Conservation (phyloP, 2,888 invertebrate species). For the Lepidocyrtoides sp. region DNA sequence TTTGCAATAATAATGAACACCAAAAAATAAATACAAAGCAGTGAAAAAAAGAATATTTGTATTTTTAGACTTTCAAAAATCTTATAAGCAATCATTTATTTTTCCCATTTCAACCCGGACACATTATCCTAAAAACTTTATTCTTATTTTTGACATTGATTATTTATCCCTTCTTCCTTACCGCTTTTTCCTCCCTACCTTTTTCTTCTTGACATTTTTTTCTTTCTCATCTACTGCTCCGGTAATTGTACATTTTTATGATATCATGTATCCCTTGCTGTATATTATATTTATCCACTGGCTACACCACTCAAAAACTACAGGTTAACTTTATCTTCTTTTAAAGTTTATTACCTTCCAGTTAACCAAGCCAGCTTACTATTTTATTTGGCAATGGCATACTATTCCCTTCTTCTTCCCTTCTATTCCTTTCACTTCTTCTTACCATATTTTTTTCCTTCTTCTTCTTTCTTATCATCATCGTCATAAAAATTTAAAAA, state of each 20-base stretch:
- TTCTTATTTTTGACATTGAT: constrained; percentile 26
- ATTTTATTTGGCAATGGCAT: not conserved
- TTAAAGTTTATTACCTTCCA: not conserved
- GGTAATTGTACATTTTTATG: too few species aligned
- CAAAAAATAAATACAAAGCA: not conserved
- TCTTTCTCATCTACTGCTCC: not conserved
- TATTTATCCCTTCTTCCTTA: constrained; percentile 13
- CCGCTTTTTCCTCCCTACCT: not conserved
- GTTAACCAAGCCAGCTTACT: not conserved
- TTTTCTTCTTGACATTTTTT: not conserved
- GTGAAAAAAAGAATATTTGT: not conserved
- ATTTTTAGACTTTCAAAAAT: not conserved
- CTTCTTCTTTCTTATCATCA: not conserved
- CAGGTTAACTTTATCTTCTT: not conserved
- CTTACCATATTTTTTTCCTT: not conserved
- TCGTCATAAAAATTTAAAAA: not conserved
- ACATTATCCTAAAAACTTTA: not conserved
- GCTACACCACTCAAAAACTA: too few species aligned
- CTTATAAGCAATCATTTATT: not conserved
- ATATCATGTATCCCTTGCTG: too few species aligned
- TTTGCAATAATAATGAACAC: not conserved
- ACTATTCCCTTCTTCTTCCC: not conserved
- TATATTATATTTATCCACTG: too few species aligned
- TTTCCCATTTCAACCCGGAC: not conserved
- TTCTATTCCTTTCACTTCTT: not conserved